Evolutionary conservation across 2,888 invertebrate species (phyloP), one percentile per base, ranked within the genome.

Genomic region (Petrolisthes cinctipes): DNA sequence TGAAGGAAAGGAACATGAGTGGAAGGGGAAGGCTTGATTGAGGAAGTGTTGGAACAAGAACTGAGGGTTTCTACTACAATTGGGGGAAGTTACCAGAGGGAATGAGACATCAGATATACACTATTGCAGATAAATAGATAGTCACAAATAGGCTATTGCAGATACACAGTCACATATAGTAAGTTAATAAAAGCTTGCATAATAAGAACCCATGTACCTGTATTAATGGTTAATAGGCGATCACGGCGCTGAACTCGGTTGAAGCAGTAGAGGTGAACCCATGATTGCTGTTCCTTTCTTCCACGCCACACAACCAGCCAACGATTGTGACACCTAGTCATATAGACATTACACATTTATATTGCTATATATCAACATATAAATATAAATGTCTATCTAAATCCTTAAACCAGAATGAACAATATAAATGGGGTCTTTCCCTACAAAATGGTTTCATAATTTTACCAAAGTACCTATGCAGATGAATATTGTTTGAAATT

Each of bases 221-320:
- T 81, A 6, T 80, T 23, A 14, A 87, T 83, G n/a, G 87, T 83
- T 4, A 80, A 73, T 14, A 9, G 53, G 7, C 83, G 71, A 11
- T 87, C 87, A 51, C 75, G 71, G 17, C 80, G 66, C 61, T 87
- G 83, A 17, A 56, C 80, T n/a, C 61, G 68, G 20, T 56, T 87
- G 75, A 87, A 87, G 57, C 73, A 84, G 73, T 87, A 87, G 54
- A 84, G 73, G 11, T 87, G 87, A 23, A 80, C 71, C 87, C 87
- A 87, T 6, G 83, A 73, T 51, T 78, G 87, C 68, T 84, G 79
- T 5, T 87, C 87, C 68, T 87, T 87, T 17, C 80, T 80, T 17
- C 23, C 73, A 51, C 87, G 80, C 83, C 84, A 84, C 57, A 87
- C 87, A 71, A 87, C 84, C 54, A 87, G 79, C 87, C 87, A 87